Conservation (phyloP, 92 coral and sea anemone species). For the Blastomussa wellsi region DNA sequence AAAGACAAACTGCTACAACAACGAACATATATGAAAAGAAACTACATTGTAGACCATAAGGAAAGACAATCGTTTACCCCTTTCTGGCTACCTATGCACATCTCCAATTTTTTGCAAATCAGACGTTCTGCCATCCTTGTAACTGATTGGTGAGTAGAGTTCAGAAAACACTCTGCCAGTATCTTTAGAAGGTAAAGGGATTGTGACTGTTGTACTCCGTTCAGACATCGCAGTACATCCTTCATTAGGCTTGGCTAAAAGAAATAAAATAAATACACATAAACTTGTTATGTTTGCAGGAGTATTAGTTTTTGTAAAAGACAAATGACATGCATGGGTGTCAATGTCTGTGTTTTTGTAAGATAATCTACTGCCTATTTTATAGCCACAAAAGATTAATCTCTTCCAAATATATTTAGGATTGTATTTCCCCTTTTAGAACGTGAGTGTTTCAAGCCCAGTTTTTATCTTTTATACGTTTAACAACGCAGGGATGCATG, state of each 20-base stretch:
- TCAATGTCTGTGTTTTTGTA: too few relatives aligned
- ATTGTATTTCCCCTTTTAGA: too few relatives aligned
- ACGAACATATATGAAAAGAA: neutral
- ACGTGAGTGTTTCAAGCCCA: too few relatives aligned
- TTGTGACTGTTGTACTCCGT: constrained; percentile 82
- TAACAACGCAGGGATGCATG: too few relatives aligned
- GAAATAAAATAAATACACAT: constrained; percentile 9
- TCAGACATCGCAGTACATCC: constrained; percentile 68
- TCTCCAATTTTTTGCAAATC: constrained; percentile 79
- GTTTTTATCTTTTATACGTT: too few relatives aligned
- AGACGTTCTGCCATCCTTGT: constrained; percentile 76
- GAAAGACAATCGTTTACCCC: neutral
- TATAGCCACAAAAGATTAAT: too few relatives aligned
- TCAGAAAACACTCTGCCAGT: constrained; percentile 72
- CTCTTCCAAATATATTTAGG: too few relatives aligned
- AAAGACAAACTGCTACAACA: neutral
- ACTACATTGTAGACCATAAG: too few relatives aligned
- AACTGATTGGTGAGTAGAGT: constrained; percentile 73
- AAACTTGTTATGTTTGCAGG: neutral
- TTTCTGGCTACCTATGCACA: constrained; percentile 2
- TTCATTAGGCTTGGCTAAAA: constrained; percentile 69
- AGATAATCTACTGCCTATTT: too few relatives aligned
- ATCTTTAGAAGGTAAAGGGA: constrained; percentile 65
- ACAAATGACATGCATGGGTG: too few relatives aligned
- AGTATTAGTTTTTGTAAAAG: too few relatives aligned